Evolutionary conservation across 2,113 vertebrate species (phyloP).

Genomic region (Daboia siamensis): DNA sequence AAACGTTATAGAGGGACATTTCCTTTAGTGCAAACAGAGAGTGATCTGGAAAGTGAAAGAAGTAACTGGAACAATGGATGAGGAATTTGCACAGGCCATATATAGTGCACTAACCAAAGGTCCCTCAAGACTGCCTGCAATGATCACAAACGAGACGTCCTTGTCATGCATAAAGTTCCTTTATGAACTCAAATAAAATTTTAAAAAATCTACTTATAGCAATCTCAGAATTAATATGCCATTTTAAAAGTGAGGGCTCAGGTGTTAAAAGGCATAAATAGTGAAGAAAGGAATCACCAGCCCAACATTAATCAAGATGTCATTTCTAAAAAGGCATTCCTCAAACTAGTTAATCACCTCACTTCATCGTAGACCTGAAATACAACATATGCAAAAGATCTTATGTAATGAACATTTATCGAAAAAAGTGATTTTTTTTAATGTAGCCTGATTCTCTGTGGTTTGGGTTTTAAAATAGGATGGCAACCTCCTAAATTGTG

Average conservation of each 20-base stretch:
- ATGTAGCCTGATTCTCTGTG: not conserved
- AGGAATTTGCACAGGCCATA: not conserved
- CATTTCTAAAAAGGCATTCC: not conserved
- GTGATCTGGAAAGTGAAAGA: not conserved
- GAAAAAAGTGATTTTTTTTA: not conserved
- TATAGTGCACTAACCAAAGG: not conserved
- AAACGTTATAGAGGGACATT: not conserved
- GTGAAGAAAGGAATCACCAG: not conserved
- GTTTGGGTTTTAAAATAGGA: not conserved
- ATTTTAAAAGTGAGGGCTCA: not conserved
- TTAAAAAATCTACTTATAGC: not conserved
- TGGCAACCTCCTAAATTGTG: not conserved
- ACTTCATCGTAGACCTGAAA: not conserved
- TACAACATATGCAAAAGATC: not conserved
- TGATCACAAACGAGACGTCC: not conserved
- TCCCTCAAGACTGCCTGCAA: not conserved
- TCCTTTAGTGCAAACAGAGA: not conserved
- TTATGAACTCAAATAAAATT: not conserved
- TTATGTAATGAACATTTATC: not conserved
- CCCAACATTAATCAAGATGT: not conserved
- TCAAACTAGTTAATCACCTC: not conserved
- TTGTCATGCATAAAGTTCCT: not conserved
- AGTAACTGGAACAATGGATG: not conserved
- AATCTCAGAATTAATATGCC: not conserved
- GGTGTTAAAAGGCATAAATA: not conserved